Evolutionary conservation across 92 coral and sea anemone genomes (phyloP).

Genomic region (Phenganax stokvisi): DNA sequence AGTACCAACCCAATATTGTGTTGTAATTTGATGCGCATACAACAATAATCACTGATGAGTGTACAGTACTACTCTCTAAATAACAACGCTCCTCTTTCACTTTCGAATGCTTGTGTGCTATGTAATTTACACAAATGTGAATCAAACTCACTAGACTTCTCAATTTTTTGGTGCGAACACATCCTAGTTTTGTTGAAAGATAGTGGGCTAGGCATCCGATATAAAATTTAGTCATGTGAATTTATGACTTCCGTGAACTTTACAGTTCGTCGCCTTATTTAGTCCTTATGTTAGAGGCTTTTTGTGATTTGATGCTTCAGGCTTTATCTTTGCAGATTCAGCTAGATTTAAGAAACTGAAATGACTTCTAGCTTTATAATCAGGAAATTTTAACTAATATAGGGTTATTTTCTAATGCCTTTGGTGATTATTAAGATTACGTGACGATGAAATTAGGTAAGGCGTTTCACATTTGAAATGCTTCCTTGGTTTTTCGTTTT

Average conservation of each 20-base stretch:
- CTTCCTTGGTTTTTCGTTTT: no score
- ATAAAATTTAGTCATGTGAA: neutral
- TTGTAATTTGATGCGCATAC: neutral
- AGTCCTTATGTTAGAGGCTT: neutral
- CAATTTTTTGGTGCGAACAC: neutral
- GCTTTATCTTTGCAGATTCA: no score
- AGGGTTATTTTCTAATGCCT: no score
- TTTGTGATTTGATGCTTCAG: neutral
- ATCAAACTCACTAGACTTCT: neutral
- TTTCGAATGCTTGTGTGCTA: no score
- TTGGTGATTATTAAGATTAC: no score
- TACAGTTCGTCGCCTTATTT: neutral
- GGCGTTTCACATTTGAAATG: no score
- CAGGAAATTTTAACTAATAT: no score
- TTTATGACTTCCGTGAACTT: neutral
- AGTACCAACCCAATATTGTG: neutral
- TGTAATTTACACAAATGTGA: no score
- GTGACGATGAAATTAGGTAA: no score
- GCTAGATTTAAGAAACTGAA: no score
- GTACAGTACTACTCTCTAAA: neutral
- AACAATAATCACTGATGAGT: neutral
- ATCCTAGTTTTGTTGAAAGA: neutral
- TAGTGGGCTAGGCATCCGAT: slow-evolving; percentile 5
- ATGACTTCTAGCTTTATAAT: no score
- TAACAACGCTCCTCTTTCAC: neutral